Evolutionary conservation across 2,888 invertebrate genomes (phyloP).

Genomic region (Cephus rjabovi): DNA sequence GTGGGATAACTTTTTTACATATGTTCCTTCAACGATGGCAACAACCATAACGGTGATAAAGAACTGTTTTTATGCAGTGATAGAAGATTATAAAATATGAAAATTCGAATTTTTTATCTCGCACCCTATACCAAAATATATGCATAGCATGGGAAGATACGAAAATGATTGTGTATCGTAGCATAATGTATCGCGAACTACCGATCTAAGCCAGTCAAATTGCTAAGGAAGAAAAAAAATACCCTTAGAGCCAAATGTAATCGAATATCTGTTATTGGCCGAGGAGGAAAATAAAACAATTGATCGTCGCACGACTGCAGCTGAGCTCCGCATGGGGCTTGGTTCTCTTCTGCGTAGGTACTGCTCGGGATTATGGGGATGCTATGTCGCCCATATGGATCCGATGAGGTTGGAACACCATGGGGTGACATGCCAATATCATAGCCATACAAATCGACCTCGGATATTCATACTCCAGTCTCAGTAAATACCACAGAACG

Average conservation of each 20-base stretch:
- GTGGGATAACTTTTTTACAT: neutral
- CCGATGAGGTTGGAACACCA: constrained; percentile 30
- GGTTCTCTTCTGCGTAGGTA: neutral
- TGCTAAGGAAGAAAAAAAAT: constrained; percentile 10
- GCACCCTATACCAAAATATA: neutral
- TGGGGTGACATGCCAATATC: constrained; percentile 38
- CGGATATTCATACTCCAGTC: constrained; percentile 39
- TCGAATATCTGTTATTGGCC: constrained; percentile 19
- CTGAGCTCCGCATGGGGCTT: constrained; percentile 15
- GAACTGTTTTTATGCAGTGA: neutral
- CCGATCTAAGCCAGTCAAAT: constrained; percentile 20
- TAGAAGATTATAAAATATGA: neutral
- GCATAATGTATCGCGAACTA: neutral
- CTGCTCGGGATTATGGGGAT: constrained; percentile 4
- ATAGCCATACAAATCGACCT: constrained; percentile 35
- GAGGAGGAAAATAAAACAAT: constrained; percentile 20
- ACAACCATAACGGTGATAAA: neutral
- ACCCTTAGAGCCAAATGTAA: constrained; percentile 11
- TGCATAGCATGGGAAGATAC: neutral
- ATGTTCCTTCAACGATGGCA: neutral
- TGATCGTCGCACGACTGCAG: constrained; percentile 18
- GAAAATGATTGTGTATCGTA: neutral
- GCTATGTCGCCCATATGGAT: neutral
- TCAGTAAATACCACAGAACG: constrained; percentile 31
- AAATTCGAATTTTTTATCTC: neutral